Evolutionary conservation across 2,888 invertebrate species (phyloP).

Genomic region (Hybos culiciformis): DNA sequence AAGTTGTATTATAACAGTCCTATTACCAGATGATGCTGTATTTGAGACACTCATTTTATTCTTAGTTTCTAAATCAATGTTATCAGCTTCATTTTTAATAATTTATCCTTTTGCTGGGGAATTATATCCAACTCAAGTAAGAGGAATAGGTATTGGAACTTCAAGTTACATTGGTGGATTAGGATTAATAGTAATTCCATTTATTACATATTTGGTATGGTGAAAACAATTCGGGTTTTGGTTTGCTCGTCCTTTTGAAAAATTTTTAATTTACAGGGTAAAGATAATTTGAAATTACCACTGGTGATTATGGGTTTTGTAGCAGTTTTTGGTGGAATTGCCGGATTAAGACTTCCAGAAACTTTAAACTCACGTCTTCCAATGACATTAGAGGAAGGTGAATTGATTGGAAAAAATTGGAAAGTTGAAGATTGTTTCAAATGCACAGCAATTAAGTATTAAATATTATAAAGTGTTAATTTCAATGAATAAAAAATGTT

Average conservation of each 20-base stretch:
- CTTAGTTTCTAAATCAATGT: slow-evolving; percentile 72
- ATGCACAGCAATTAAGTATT: slow-evolving; percentile 55
- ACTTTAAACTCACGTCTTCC: slow-evolving; percentile 70
- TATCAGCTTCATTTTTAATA: slow-evolving; percentile 80
- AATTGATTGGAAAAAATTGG: slow-evolving; percentile 75
- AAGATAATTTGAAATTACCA: slow-evolving; percentile 69
- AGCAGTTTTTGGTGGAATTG: slow-evolving; percentile 67
- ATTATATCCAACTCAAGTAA: slow-evolving; percentile 76
- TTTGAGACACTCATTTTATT: slow-evolving; percentile 60
- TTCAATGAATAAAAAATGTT: not conserved
- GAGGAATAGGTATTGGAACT: slow-evolving; percentile 80
- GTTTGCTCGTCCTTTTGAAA: not conserved
- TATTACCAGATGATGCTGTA: slow-evolving; percentile 65
- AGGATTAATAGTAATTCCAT: slow-evolving; percentile 79
- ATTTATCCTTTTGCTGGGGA: slow-evolving; percentile 90
- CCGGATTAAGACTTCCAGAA: slow-evolving; percentile 69
- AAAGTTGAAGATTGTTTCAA: slow-evolving; percentile 56
- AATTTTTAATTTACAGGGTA: slow-evolving; percentile 45
- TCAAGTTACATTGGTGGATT: slow-evolving; percentile 83
- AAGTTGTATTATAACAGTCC: slow-evolving; percentile 71
- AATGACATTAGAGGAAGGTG: slow-evolving; percentile 78
- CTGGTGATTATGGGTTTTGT: slow-evolving; percentile 72
- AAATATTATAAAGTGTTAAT: too few relatives aligned
- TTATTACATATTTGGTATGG: slow-evolving; percentile 79
- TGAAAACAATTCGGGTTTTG: not conserved